phyloP scores from a whole-genome alignment of 2,113 vertebrate species.

The Porphyrio hochstetteri region DNA sequence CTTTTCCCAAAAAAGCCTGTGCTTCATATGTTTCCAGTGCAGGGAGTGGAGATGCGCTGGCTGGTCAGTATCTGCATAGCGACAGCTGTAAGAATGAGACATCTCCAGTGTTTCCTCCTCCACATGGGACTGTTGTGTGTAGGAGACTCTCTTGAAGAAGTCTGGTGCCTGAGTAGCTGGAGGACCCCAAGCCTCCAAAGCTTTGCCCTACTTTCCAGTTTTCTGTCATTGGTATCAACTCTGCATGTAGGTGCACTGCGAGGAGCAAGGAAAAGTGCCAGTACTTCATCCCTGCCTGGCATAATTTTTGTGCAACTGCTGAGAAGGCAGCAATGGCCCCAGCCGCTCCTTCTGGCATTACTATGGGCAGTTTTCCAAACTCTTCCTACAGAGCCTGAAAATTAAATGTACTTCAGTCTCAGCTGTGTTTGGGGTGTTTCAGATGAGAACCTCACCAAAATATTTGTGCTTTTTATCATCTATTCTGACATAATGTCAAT shows the following conservation, averaged over 20 bases:
- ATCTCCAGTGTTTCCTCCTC: background rate
- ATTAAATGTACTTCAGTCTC: background rate
- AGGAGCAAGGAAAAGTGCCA: background rate
- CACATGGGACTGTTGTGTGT: accelerated
- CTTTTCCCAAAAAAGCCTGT: background rate
- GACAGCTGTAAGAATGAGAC: background rate
- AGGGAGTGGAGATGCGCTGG: background rate
- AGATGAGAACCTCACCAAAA: background rate
- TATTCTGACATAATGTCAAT: background rate
- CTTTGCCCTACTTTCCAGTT: background rate
- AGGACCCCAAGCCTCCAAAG: background rate
- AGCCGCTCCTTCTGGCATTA: background rate
- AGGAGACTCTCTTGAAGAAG: background rate
- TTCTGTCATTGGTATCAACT: background rate
- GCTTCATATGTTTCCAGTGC: background rate
- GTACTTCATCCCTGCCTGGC: background rate
- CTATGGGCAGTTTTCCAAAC: background rate
- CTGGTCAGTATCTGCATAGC: background rate
- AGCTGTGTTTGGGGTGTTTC: background rate
- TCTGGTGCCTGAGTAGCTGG: background rate
- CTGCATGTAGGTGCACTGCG: background rate
- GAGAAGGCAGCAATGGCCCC: background rate
- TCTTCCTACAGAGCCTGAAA: background rate
- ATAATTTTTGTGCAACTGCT: background rate
- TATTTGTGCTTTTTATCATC: background rate